phyloP scores from a whole-genome alignment of 2,888 invertebrate genomes.

The Hydrotaea cyrtoneurina region DNA sequence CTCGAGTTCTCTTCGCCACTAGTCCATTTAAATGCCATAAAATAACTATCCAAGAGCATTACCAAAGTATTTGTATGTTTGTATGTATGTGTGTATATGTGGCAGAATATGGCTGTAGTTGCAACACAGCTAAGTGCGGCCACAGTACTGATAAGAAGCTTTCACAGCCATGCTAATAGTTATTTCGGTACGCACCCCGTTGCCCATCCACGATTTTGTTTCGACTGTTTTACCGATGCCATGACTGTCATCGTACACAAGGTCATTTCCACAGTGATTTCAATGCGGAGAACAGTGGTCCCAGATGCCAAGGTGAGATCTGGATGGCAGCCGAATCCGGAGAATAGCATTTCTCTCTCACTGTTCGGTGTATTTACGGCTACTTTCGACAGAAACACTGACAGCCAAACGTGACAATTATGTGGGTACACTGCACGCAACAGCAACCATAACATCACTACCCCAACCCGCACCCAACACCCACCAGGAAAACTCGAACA shows the following conservation, averaged over 20 bases:
- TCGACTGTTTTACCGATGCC: neutral
- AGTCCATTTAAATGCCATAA: slow-evolving; percentile 54
- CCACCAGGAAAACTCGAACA: slow-evolving; percentile 10
- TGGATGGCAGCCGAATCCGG: neutral
- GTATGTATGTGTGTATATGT: neutral
- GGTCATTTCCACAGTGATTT: slow-evolving; percentile 67
- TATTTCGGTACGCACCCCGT: slow-evolving; percentile 24
- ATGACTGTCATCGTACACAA: slow-evolving; percentile 51
- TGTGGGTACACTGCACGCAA: slow-evolving; percentile 28
- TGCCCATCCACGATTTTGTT: slow-evolving; percentile 34
- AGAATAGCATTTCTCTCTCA: neutral
- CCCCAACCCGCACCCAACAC: neutral
- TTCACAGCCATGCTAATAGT: slow-evolving; percentile 66
- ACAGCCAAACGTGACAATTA: slow-evolving; percentile 24
- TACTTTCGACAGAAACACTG: neutral
- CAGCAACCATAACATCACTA: neutral
- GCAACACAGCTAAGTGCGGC: slow-evolving; percentile 40
- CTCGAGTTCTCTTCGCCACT: neutral
- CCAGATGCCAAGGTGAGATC: neutral
- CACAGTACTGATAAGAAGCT: slow-evolving; percentile 64
- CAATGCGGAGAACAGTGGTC: neutral
- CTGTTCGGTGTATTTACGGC: neutral
- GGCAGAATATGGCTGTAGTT: neutral
- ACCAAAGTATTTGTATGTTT: slow-evolving; percentile 20
- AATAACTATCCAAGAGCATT: slow-evolving; percentile 36